phyloP scores from a whole-genome alignment of 2,797 vertebrate species.

The Neosalanx taihuensis region DNA sequence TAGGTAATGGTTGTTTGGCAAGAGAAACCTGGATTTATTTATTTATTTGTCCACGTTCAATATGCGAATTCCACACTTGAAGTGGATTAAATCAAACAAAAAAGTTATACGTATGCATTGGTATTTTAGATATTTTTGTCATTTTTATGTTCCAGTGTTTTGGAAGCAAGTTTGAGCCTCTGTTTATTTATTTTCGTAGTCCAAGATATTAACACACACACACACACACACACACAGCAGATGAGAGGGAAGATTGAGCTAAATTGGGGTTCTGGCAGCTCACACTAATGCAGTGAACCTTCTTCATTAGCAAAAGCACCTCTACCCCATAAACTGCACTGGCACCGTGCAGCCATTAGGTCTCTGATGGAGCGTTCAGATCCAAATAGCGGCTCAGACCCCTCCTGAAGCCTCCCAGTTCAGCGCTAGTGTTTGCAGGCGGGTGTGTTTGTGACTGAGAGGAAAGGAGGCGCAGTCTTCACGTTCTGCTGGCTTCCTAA shows the following conservation, averaged over 20 bases:
- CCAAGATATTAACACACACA: neutral
- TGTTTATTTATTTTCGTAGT: neutral
- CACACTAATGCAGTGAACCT: constrained; percentile 20
- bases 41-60: neutral
- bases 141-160: too few relatives aligned
- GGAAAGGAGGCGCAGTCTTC: too few relatives aligned
- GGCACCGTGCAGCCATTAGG: constrained; percentile 1
- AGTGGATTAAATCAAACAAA: neutral
- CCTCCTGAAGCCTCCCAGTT: too few relatives aligned
- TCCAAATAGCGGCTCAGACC: constrained; percentile 15
- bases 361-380: constrained; percentile 32
- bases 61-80: neutral
- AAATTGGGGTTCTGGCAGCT: constrained; percentile 29
- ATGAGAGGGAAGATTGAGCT: constrained; percentile 14
- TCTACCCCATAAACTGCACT: constrained; percentile 8
- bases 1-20: neutral
- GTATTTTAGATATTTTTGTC: neutral
- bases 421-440: too few relatives aligned
- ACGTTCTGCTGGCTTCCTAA: too few relatives aligned
- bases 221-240: neutral
- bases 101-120: too few relatives aligned
- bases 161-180: neutral
- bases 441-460: too few relatives aligned
- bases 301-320: constrained; percentile 31
- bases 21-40: neutral